phyloP scores from a whole-genome alignment of 2,888 invertebrate genomes.

The Hydriomena furcata region DNA sequence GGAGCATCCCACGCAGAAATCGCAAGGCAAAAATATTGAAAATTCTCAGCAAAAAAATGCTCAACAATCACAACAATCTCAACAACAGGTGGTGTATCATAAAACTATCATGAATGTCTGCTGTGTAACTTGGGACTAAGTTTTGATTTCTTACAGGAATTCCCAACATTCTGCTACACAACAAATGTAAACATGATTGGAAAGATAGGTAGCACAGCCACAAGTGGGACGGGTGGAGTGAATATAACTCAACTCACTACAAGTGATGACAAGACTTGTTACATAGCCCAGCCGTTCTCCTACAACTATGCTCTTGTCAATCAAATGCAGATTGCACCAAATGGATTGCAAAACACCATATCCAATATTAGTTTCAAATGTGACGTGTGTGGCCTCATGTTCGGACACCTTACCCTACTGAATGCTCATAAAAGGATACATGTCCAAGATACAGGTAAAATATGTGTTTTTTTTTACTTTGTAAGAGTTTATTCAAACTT shows the following conservation, averaged over 20 bases:
- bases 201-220: conserved; percentile 79
- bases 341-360: conserved; percentile 87
- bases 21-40: conserved; percentile 84
- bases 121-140: background rate
- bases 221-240: conserved; percentile 79
- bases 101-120: background rate
- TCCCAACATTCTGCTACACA: conserved; percentile 88
- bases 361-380: conserved; percentile 94
- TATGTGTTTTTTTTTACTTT: too few species aligned
- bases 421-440: conserved; percentile 94
- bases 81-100: conserved; percentile 44
- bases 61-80: conserved; percentile 69
- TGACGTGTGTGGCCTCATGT: conserved; percentile 93
- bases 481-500: too few species aligned
- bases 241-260: conserved; percentile 87
- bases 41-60: conserved; percentile 85
- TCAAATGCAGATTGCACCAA: conserved; percentile 91
- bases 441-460: conserved; percentile 82
- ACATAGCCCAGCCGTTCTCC: conserved; percentile 89
- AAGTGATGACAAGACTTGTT: conserved; percentile 87
- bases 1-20: conserved; percentile 84
- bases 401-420: conserved; percentile 91
- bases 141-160: conserved; percentile 69
- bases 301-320: conserved; percentile 93
- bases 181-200: conserved; percentile 88